Evolutionary conservation across 2,888 invertebrate species (phyloP).

Genomic region (Muscina levida): DNA sequence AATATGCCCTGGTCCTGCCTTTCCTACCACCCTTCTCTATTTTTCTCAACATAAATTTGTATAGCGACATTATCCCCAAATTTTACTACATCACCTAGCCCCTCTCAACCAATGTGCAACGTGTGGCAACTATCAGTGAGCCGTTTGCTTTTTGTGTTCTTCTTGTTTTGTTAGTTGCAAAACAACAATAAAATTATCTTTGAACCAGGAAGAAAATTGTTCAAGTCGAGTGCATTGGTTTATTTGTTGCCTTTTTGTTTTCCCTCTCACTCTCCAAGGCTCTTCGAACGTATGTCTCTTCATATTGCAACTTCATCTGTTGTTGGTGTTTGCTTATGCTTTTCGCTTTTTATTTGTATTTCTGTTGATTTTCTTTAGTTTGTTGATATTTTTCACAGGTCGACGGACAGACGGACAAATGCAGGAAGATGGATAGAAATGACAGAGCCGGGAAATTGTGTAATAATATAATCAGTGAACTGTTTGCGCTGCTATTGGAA

Average conservation of each 20-base stretch:
- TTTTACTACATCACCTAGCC: no score
- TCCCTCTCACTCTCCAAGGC: background rate
- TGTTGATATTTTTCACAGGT: conserved; percentile 50
- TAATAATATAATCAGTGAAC: conserved; percentile 54
- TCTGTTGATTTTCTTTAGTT: conserved; percentile 50
- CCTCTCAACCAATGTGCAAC: conserved; percentile 45
- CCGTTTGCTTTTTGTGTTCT: conserved; percentile 46
- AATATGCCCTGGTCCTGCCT: no score
- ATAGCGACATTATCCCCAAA: no score
- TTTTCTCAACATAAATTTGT: no score
- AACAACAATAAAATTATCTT: conserved; percentile 66
- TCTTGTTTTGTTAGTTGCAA: conserved; percentile 31
- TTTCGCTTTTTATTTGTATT: conserved; percentile 18
- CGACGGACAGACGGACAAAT: conserved; percentile 29
- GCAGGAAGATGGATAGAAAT: background rate
- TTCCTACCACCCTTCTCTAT: no score
- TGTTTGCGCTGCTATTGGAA: conserved; percentile 23
- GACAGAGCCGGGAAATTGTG: conserved; percentile 49
- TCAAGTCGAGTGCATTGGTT: conserved; percentile 67
- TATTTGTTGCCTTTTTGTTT: conserved; percentile 55
- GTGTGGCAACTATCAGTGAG: conserved; percentile 65
- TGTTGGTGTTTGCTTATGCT: conserved; percentile 12
- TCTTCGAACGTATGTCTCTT: no score
- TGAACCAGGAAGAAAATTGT: conserved; percentile 78
- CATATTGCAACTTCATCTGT: background rate